phyloP scores from a whole-genome alignment of 1,140 invertebrate species.

The Hypothenemus hampei region DNA sequence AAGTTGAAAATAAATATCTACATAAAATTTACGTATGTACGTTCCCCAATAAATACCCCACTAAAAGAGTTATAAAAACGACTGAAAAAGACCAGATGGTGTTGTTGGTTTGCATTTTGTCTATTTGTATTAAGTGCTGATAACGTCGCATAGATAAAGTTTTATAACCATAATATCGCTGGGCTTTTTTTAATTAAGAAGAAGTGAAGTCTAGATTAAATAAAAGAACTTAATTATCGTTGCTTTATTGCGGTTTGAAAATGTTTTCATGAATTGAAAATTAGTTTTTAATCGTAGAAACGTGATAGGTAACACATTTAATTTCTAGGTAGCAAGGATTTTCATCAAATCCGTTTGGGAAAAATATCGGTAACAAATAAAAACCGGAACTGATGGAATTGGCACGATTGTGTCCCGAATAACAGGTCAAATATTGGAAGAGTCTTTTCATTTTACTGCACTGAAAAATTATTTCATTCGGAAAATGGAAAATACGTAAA shows the following conservation, averaged over 20 bases:
- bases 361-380: too few relatives aligned
- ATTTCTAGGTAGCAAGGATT: too few relatives aligned
- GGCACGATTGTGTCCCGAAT: too few relatives aligned
- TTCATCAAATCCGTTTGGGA: too few relatives aligned
- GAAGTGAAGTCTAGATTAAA: background rate
- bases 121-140: slow-evolving; percentile 1
- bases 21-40: background rate
- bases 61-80: background rate
- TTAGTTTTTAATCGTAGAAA: background rate
- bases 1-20: background rate
- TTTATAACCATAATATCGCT: background rate
- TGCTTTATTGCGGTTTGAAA: background rate
- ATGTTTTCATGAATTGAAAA: background rate
- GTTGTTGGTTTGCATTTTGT: background rate
- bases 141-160: background rate
- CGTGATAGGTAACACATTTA: too few relatives aligned
- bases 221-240: background rate
- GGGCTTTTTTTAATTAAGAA: slow-evolving; percentile 2
- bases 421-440: too few relatives aligned
- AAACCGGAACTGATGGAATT: too few relatives aligned
- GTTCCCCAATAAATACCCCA: background rate
- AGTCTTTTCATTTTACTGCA: too few relatives aligned
- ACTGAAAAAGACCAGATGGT: background rate
- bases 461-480: too few relatives aligned
- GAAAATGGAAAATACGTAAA: too few relatives aligned